phyloP scores from a whole-genome alignment of 2,113 vertebrate genomes.

The Cinclus mexicanus region DNA sequence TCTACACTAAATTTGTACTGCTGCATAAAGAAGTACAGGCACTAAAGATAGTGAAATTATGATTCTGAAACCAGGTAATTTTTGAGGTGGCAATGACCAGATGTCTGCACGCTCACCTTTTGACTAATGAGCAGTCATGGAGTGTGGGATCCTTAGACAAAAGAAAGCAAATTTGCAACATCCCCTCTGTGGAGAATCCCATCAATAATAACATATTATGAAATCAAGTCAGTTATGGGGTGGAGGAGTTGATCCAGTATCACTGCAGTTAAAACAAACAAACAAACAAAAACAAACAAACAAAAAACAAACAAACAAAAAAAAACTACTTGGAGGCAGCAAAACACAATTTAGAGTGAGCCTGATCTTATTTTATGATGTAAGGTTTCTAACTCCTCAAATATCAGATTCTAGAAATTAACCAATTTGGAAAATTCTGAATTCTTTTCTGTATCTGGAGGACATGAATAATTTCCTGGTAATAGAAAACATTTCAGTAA shows the following conservation, averaged over 20 bases:
- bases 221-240: not conserved
- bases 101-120: fast-evolving
- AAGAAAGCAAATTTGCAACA: not conserved
- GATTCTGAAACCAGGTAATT: not conserved
- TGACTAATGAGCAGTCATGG: not conserved
- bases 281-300: not conserved
- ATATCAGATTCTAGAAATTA: not conserved
- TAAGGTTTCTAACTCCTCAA: not conserved
- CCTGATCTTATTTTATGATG: not conserved
- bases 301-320: not conserved
- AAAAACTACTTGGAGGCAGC: fast-evolving
- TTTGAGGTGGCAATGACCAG: not conserved
- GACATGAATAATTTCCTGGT: not conserved
- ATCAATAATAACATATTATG: not conserved
- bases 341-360: not conserved
- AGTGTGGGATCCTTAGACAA: not conserved
- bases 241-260: not conserved
- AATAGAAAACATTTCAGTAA: not conserved
- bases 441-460: not conserved
- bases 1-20: fast-evolving
- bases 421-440: not conserved
- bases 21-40: not conserved
- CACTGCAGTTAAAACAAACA: not conserved
- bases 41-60: not conserved
- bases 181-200: not conserved